These are phyloP conservation scores for Anabas testudineus DNA, from an alignment of 2,797 vertebrate species.

Conservation along the genomic window DNA sequence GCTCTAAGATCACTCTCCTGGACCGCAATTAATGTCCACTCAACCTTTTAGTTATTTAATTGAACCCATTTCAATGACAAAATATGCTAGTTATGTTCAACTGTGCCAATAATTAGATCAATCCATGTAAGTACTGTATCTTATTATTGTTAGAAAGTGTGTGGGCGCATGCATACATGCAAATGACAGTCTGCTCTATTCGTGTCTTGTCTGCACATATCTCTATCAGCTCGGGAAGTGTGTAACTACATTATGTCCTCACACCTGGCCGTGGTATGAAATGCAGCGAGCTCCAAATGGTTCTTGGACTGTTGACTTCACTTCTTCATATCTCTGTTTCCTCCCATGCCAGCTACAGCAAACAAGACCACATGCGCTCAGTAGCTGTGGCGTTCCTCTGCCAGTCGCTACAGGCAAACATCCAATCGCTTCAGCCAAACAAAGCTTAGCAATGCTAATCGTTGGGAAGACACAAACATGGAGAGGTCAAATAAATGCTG, in stretches of 20 bases:
- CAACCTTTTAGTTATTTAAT: conserved; percentile 77
- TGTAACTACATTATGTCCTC: conserved; percentile 20
- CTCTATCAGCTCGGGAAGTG: conserved; percentile 21
- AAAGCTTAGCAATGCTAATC: conserved; percentile 69
- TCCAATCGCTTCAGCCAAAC: conserved; percentile 67
- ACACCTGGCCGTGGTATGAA: conserved; percentile 29
- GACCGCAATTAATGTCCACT: conserved; percentile 77
- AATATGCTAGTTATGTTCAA: conserved; percentile 73
- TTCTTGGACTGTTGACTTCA: conserved; percentile 53
- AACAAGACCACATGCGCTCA: conserved; percentile 65
- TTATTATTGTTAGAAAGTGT: conserved; percentile 45
- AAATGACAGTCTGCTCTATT: conserved; percentile 4
- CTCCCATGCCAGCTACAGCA: conserved; percentile 63
- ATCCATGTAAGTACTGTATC: conserved; percentile 46
- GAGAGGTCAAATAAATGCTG: conserved; percentile 56
- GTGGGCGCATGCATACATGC: conserved; percentile 13
- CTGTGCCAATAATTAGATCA: conserved; percentile 72
- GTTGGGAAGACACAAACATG: conserved; percentile 46
- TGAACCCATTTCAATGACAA: conserved; percentile 73
- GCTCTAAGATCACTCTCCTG: conserved; percentile 61
- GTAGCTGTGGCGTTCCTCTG: conserved; percentile 46
- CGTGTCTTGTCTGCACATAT: background rate
- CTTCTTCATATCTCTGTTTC: conserved; percentile 58
- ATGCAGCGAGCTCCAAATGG: conserved; percentile 49
- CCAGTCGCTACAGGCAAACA: conserved; percentile 70